These are phyloP conservation scores for Agrotis puta DNA, from an alignment of 2,888 invertebrate species.

Conservation along the genomic window DNA sequence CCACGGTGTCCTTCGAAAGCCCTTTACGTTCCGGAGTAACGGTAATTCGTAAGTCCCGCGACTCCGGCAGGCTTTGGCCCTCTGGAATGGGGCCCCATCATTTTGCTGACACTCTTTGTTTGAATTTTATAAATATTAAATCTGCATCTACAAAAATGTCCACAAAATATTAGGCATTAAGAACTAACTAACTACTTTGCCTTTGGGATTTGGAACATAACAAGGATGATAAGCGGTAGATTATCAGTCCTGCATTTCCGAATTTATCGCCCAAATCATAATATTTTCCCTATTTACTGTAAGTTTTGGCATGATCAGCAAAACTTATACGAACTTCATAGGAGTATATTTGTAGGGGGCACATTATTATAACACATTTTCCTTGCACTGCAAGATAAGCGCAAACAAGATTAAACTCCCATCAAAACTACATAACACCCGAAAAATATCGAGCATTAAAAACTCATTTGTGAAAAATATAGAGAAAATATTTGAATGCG, in stretches of 20 bases:
- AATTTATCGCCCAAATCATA: neutral
- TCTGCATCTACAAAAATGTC: too few relatives aligned
- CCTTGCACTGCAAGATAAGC: conserved; percentile 40
- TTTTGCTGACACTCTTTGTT: too few relatives aligned
- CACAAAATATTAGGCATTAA: too few relatives aligned
- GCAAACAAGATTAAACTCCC: conserved; percentile 58
- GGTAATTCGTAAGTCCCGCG: too few relatives aligned
- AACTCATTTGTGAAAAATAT: conserved; percentile 55
- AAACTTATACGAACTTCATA: conserved; percentile 27
- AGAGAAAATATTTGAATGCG: conserved; percentile 28
- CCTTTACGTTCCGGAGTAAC: too few relatives aligned
- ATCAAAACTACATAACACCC: conserved; percentile 39
- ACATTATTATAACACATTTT: conserved; percentile 25
- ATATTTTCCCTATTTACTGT: neutral
- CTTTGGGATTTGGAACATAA: neutral
- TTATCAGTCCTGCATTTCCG: neutral
- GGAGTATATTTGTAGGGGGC: neutral
- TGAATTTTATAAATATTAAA: too few relatives aligned
- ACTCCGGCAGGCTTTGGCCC: too few relatives aligned
- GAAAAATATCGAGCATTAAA: conserved; percentile 53
- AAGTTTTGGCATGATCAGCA: conserved; percentile 30
- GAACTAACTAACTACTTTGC: too few relatives aligned
- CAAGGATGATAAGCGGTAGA: neutral
- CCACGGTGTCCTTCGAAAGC: too few relatives aligned
- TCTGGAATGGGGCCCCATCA: too few relatives aligned